Evolutionary conservation across 2,113 vertebrate genomes (phyloP), one percentile per base, ranked within the genome.

Genomic region (Pedetes capensis): DNA sequence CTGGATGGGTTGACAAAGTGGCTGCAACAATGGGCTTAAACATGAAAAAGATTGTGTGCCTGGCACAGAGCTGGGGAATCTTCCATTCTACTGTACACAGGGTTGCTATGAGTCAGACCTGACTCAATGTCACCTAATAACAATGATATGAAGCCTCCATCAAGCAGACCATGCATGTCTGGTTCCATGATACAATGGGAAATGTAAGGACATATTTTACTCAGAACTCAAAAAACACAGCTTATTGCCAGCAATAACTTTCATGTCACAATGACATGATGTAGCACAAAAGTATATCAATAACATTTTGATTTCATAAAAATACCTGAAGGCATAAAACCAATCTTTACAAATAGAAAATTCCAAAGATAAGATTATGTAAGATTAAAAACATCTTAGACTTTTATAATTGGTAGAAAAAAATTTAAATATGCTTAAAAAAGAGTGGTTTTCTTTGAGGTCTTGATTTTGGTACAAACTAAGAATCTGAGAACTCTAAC

Each of bases 261-360:
- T 97, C 95, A 95, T 75, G 94, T 92, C 96, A 97, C 93, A 96
- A 86, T 59, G 92, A 94, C 95, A 87, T 71, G 37, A 97, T 93
- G 89, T 76, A 89, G 96, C 89, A 96, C 57, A 75, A 66, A 98
- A 97, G 72, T 49, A 90, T 42, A 96, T 89, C 53, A n/a, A n/a
- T n/a, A n/a, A n/a, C n/a, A n/a, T n/a, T n/a, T n/a, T n/a, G n/a
- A n/a, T n/a, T n/a, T n/a, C 18, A 87, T 61, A 81, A 80, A 82
- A 39, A 47, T 37, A 8, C 2, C 10, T 39, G 20, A 66, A 72
- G 27, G 4, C 49, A 78, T 88, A 6, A 78, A 93, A 82, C 3
- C 37, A 90, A 47, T 16, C 20, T 85, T 44, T 8, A 61, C 9
- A 90, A 89, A 82, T 0, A 93, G 42, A 86, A 69, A 95, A 32